Evolutionary conservation across 1,140 invertebrate genomes (phyloP), one percentile per base, ranked within the genome.

Genomic region (Drosophila parabipectinata): DNA sequence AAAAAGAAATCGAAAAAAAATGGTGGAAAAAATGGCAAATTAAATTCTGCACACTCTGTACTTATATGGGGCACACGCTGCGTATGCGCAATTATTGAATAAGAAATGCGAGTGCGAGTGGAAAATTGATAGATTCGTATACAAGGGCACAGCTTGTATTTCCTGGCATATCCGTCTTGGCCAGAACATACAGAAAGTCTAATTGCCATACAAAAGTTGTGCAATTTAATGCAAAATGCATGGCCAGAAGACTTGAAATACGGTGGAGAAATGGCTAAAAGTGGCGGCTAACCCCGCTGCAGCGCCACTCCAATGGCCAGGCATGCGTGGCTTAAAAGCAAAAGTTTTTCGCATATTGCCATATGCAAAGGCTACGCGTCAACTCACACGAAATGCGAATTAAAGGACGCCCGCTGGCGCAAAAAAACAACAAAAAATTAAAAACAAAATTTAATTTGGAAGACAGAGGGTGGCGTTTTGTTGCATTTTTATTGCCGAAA

Each of bases 351-450:
- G 76, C 83, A 67, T 75, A 78, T 77, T 74, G 73, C 61, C 79
- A 34, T 34, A 34, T 37, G 34, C 34, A 83, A 88, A 85, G 82
- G 76, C 74, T 88, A 83, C 83, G 83, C 83, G 75, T 88, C 83
- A 88, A 88, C 79, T 88, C 83, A 88, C 83, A 88, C 83, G 83
- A 88, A 88, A 88, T 88, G 76, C 83, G 83, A 88, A 88, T 88
- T 88, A 88, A 68, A 82, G 67, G 66, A 73, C 28, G 54, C 48
- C 47, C 53, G 52, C n/a, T 41, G 53, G 53, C 34, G 32, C 21
- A 21, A 21, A 54, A 66, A 57, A 10, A 24, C 41, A 63, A 12
- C 41, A 44, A 44, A 18, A n/a, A 68, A 10, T 44, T 44, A 50
- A 9, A 62, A 53, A 34, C 54, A 26, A 59, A 75, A 74, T 54